Percentiles rank a stretch among this genome's conserved stretches.
Evolutionary conservation across 2,888 invertebrate genomes (phyloP).

Genomic region (Pristionchus japonicus): DNA sequence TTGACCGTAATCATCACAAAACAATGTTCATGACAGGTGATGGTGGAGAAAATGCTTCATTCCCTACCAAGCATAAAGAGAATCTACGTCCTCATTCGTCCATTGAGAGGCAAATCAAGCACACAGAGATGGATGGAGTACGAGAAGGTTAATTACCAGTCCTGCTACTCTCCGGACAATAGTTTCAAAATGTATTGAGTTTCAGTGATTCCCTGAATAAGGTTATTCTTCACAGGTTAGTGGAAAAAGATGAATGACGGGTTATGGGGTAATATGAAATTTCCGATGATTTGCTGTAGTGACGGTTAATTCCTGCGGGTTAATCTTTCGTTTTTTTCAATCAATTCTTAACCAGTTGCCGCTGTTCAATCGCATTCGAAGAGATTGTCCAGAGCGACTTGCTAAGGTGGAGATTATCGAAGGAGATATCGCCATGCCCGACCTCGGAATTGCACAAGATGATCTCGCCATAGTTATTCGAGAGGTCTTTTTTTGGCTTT

Average conservation of each 20-base stretch:
- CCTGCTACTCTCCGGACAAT: no score
- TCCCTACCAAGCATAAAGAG: neutral
- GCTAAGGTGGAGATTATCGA: neutral
- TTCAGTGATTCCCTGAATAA: no score
- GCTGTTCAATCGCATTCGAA: conserved; percentile 33
- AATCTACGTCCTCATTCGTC: neutral
- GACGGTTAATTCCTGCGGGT: no score
- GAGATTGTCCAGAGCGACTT: neutral
- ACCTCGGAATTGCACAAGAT: neutral
- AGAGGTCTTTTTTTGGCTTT: no score
- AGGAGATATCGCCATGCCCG: neutral
- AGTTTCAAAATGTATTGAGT: no score
- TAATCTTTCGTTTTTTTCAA: neutral
- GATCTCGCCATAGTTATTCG: neutral
- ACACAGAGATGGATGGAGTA: neutral
- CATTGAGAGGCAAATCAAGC: neutral
- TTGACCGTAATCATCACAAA: neutral
- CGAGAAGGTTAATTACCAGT: neutral
- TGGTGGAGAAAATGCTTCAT: neutral
- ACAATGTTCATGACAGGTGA: neutral
- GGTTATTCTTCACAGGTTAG: no score
- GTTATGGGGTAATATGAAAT: no score
- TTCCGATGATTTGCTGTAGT: no score
- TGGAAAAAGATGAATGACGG: no score
- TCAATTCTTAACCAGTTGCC: neutral